Conservation (phyloP, 2,797 vertebrate species). For the Scolopax bukidnonensis region DNA sequence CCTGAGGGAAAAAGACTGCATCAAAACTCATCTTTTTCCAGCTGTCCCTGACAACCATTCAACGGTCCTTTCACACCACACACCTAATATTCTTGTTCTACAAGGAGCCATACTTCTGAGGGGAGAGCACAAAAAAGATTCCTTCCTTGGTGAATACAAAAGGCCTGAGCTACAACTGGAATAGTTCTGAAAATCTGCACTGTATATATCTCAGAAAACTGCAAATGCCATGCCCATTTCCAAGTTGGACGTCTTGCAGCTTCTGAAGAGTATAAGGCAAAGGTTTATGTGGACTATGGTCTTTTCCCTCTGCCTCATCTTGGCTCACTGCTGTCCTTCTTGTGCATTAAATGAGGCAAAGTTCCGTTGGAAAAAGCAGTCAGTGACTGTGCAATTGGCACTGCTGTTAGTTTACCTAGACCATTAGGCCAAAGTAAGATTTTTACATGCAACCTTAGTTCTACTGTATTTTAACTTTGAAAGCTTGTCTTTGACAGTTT, state of each 20-base stretch:
- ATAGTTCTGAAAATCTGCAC: background rate
- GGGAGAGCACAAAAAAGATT: background rate
- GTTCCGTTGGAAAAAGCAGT: background rate
- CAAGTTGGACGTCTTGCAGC: background rate
- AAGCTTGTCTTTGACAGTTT: background rate
- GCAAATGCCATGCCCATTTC: background rate
- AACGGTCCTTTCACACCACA: background rate
- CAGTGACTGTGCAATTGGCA: background rate
- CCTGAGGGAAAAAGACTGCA: conserved; percentile 76
- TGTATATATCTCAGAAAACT: background rate
- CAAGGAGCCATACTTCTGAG: background rate
- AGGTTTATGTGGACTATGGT: background rate
- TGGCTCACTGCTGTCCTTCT: background rate
- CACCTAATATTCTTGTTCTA: background rate
- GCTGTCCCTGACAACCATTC: background rate
- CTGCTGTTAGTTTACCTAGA: background rate
- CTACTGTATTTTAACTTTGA: background rate
- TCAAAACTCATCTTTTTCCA: background rate
- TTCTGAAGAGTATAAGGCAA: background rate
- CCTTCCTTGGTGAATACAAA: background rate
- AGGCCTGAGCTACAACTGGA: background rate
- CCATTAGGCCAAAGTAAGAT: background rate
- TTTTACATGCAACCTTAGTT: background rate
- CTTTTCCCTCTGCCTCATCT: background rate
- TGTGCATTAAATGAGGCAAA: background rate